Base-by-base conservation (phyloP, 2,113 vertebrate genomes). In the Sterna hirundo region DNA sequence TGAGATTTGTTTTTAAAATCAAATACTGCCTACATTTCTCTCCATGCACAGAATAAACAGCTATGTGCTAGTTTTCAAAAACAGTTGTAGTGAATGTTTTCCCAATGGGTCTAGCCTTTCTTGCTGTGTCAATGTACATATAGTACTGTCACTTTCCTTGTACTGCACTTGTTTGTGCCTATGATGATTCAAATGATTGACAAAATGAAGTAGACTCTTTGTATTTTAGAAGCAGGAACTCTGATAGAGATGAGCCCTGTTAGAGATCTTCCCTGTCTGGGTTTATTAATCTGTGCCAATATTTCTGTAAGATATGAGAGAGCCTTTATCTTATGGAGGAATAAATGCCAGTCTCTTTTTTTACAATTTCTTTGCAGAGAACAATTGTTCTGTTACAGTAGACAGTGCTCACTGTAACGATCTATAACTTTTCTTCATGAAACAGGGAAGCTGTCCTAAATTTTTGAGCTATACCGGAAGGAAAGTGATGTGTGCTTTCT, bases 281-380 rank as follows among this genome's bases (percentile, higher is more conserved):
- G 22, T 89, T 93, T 71, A 66, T 92, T 91, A 92, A 62, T 65
- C 77, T 36, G 64, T 96, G 96, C 94, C 96, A 97, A 13, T 90
- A 54, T 95, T 97, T 89, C 51, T 95, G 54, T 85, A 57, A 84
- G 71, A 91, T 62, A 68, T 90, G 80, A 93, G 69, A 75, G 74
- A 0, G 68, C 47, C 91, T 96, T 96, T 94, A 84, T 97, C 30
- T 95, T 83, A 19, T 1, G 61, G 89, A 90, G 66, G 88, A 95
- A 96, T 95, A 88, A 92, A 94, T 95, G 60, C 87, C 82, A 93
- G 52, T 90, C 90, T 94, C 90, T 74, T 3, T 65, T 65, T 69
- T 75, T 91, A 61, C 32, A 58, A 42, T 30, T 82, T 79, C 51
- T 38, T 71, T 86, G 51, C 52, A 55, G 57, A 88, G 62, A 93